Conservation (phyloP, 2,888 invertebrate genomes). For the Caenorhabditis sp. region DNA sequence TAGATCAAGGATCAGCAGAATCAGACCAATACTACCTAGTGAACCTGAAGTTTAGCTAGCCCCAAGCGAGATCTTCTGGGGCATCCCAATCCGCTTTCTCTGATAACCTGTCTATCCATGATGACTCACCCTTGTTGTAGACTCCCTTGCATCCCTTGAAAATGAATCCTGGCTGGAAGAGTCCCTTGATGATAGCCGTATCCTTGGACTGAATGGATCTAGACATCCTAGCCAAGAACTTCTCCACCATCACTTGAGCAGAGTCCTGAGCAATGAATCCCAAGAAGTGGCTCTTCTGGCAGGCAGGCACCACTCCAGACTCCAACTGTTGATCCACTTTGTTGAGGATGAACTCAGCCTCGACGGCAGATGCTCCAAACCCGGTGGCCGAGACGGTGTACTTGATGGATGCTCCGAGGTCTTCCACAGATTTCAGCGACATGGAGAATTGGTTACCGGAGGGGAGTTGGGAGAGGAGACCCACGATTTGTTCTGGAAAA, state of each 20-base stretch:
- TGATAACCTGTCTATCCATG: no score
- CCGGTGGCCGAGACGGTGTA: neutral
- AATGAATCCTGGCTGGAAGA: neutral
- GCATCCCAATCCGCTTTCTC: no score
- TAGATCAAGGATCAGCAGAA: no score
- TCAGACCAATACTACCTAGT: no score
- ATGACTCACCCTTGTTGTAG: neutral
- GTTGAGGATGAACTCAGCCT: neutral
- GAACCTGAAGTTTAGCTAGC: no score
- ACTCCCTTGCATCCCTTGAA: conserved; percentile 25
- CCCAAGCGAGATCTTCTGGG: no score
- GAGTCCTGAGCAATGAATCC: no score
- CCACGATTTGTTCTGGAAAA: neutral
- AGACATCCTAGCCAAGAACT: neutral
- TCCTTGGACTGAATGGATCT: neutral
- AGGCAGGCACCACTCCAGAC: neutral
- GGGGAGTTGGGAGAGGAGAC: neutral
- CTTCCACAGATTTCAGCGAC: neutral
- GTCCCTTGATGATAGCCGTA: neutral
- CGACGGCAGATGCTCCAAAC: neutral
- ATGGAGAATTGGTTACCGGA: neutral
- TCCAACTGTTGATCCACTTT: conserved; percentile 11
- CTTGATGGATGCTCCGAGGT: neutral
- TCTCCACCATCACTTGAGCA: no score
- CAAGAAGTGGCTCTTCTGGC: neutral